Conservation (phyloP, 2,888 invertebrate species). For the Drosophila setosimentum region DNA sequence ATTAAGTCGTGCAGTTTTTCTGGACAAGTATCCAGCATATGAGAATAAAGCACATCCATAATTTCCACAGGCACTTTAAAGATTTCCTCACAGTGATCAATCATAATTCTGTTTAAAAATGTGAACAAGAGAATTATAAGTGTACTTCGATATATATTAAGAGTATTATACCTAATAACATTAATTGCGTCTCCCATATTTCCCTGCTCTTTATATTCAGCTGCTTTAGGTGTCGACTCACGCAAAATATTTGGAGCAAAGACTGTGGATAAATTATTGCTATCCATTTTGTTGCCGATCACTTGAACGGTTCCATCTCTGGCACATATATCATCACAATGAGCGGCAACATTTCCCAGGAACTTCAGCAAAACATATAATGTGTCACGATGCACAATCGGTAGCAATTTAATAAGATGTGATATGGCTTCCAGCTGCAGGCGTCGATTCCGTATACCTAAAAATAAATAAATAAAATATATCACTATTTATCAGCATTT, state of each 20-base stretch:
- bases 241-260: conserved; percentile 98
- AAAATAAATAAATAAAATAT: neutral
- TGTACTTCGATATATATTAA: neutral
- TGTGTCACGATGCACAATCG: conserved; percentile 95
- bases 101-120: conserved; percentile 86
- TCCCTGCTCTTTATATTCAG: conserved; percentile 74
- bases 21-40: conserved; percentile 94
- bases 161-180: conserved; percentile 88
- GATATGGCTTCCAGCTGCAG: conserved; percentile 93
- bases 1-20: conserved; percentile 90
- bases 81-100: conserved; percentile 90
- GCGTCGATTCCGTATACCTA: conserved; percentile 93
- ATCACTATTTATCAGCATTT: neutral
- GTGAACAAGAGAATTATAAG: neutral
- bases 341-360: conserved; percentile 87
- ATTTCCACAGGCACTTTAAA: conserved; percentile 92
- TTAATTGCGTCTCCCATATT: conserved; percentile 95
- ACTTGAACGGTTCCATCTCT: conserved; percentile 71
- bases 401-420: conserved; percentile 93
- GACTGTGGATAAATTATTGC: conserved; percentile 95
- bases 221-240: conserved; percentile 40
- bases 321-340: conserved; percentile 76
- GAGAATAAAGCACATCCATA: conserved; percentile 93
- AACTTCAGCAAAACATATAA: conserved; percentile 91
- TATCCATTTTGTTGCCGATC: conserved; percentile 96